These are phyloP conservation scores for Clusia tigrina DNA, from an alignment of 2,888 invertebrate genomes.

Conservation along the genomic window DNA sequence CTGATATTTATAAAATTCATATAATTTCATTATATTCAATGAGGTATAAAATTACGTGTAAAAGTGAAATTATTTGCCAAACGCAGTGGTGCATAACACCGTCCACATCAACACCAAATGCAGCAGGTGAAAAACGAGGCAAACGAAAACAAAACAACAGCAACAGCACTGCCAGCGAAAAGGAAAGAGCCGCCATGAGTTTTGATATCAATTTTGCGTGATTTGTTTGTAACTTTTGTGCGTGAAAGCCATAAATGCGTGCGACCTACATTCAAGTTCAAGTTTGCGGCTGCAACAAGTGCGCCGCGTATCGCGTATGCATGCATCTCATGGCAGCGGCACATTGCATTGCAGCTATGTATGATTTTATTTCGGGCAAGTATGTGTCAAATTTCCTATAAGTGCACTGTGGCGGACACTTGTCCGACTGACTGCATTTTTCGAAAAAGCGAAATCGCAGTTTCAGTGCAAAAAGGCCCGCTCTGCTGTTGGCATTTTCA, in stretches of 20 bases:
- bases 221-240: background rate
- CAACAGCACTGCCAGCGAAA: background rate
- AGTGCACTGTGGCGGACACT: background rate
- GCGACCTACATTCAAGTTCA: constrained; percentile 55
- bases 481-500: too few relatives aligned
- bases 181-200: background rate
- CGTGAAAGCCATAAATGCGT: constrained; percentile 41
- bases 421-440: background rate
- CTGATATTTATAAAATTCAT: too few relatives aligned
- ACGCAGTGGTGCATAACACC: background rate
- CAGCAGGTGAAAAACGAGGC: background rate
- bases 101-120: background rate
- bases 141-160: background rate
- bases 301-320: background rate
- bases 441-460: background rate
- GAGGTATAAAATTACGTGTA: background rate
- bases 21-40: background rate
- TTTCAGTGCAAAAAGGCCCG: too few relatives aligned
- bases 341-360: too few relatives aligned
- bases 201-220: constrained; percentile 1
- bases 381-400: background rate
- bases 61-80: constrained; percentile 11
- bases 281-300: constrained; percentile 35
- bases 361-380: too few relatives aligned
- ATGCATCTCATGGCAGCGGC: background rate